Evolutionary conservation across 1,140 invertebrate genomes (phyloP), one percentile per base, ranked within the genome.

Genomic region (Drosophila suzukii): DNA sequence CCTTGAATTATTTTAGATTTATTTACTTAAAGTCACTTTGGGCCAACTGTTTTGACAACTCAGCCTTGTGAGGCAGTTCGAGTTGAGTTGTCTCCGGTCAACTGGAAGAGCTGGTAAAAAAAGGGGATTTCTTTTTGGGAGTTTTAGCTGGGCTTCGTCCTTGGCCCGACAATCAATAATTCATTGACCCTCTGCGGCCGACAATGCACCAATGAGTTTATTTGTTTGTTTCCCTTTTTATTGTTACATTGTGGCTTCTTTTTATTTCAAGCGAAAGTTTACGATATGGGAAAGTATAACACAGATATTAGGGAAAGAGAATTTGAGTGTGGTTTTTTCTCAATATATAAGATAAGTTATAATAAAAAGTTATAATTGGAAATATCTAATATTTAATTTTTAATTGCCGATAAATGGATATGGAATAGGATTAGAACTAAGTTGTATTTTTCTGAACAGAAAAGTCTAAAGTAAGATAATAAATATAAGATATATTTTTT

Each of bases 1-100:
- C 51, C 67, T 43, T 58, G 70, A 71, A 72, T 72, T 72, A 58
- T 72, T 72, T 72, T 20, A 58, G 51, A 71, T 72, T 72, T 72
- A 72, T 72, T 72, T 72, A 71, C 68, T 68, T 72, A 71, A 72
- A 71, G 68, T 58, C 43, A 41, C 41, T 49, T 70, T 36, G 59
- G 65, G 65, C 36, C 65, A 43, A 68, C 58, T 51, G 58, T 63
- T 68, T 68, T 68, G 65, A 68, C 67, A 71, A 70, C 67, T 56
- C 30, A 55, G 39, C 50, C 41, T 6, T n/a, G 50, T 38, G 24
- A n/a, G 65, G 27, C 34, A 47, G 27, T 39, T 57, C 41, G 43
- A 68, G 50, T 56, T 71, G 67, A 68, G 17, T 56, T 56, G 63
- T 39, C 50, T 47, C 53, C 51, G 36, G 12, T 72, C 36, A 27